phyloP scores from a whole-genome alignment of 1,140 invertebrate genomes.

The Elymnias hypermnestra region DNA sequence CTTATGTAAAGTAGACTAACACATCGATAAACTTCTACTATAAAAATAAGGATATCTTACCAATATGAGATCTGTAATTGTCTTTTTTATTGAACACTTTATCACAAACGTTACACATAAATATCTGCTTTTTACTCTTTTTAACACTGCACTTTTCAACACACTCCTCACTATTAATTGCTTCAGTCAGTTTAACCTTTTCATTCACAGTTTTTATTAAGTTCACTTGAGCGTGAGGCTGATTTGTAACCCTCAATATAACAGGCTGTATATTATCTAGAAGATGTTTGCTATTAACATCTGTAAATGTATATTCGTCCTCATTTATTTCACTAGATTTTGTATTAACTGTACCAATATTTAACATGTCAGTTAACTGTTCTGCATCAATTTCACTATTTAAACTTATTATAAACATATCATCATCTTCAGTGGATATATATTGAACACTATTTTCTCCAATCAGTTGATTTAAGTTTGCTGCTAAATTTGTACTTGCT shows the following conservation, averaged over 20 bases:
- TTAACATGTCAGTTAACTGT: slow-evolving; percentile 61
- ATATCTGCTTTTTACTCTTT: slow-evolving; percentile 32
- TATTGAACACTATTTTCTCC: slow-evolving; percentile 67
- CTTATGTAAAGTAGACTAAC: not conserved
- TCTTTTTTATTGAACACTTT: slow-evolving; percentile 63
- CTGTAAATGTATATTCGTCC: slow-evolving; percentile 9
- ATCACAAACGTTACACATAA: slow-evolving; percentile 50
- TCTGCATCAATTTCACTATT: slow-evolving; percentile 68
- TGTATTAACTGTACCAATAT: slow-evolving; percentile 38
- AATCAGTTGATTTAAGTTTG: slow-evolving; percentile 66
- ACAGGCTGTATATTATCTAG: slow-evolving; percentile 19
- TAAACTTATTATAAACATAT: slow-evolving; percentile 69
- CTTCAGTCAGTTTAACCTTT: not conserved
- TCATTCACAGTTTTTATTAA: not conserved
- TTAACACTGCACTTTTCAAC: slow-evolving; percentile 19
- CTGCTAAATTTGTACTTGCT: slow-evolving; percentile 59
- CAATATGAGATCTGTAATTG: slow-evolving; percentile 63
- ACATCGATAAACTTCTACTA: not conserved
- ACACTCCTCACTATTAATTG: slow-evolving; percentile 13
- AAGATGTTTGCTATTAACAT: slow-evolving; percentile 15
- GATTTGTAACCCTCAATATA: slow-evolving; percentile 7
- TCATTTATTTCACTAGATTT: slow-evolving; percentile 11
- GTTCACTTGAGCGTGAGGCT: not conserved
- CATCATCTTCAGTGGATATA: slow-evolving; percentile 67
- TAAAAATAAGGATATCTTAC: slow-evolving; percentile 29